Evolutionary conservation across 2,888 invertebrate species (phyloP).

Genomic region (Tricholauxania praeusta): DNA sequence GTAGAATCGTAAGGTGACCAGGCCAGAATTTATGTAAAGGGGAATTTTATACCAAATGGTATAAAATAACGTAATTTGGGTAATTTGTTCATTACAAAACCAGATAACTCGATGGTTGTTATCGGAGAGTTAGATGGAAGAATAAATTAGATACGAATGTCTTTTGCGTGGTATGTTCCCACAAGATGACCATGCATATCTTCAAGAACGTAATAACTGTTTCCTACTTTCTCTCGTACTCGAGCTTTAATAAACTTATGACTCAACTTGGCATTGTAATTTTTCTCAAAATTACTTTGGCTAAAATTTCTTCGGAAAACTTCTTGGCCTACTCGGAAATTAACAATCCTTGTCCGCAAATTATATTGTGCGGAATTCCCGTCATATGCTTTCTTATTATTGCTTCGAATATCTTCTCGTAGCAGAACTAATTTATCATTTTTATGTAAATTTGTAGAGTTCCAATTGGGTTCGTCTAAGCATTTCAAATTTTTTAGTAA

Average conservation of each 20-base stretch:
- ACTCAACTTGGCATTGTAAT: not conserved
- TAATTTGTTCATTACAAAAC: no score
- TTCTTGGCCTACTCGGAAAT: not conserved
- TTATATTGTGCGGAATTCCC: not conserved
- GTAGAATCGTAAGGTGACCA: no score
- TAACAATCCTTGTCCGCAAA: not conserved
- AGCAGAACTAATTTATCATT: not conserved
- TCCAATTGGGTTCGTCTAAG: not conserved
- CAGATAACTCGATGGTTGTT: no score
- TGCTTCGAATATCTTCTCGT: not conserved
- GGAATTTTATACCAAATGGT: no score
- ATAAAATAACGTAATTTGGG: no score
- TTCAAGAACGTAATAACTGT: not conserved
- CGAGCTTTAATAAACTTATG: not conserved
- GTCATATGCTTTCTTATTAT: conserved; percentile 29
- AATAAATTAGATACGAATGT: not conserved
- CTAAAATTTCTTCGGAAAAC: not conserved
- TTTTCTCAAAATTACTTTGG: not conserved
- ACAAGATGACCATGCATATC: not conserved
- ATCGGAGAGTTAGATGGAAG: no score
- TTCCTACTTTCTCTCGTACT: not conserved
- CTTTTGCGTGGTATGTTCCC: not conserved
- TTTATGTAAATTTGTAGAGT: not conserved
- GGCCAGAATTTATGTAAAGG: no score
- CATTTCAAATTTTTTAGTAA: not conserved